Base-by-base conservation (phyloP, 2,797 vertebrate species). In the Chaenodraco wilsoni region DNA sequence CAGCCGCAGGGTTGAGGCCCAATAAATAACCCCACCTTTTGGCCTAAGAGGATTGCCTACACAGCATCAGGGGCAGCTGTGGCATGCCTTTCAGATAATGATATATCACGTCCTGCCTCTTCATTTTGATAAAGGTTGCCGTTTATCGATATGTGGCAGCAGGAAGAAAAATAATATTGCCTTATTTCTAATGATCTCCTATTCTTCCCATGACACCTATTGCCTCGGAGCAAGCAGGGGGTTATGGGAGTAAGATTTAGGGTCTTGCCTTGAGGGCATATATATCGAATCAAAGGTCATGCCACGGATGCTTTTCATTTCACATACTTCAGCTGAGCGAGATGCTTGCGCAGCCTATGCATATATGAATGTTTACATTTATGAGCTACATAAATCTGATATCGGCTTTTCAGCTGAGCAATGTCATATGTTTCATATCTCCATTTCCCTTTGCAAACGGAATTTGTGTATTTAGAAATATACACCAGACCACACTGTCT, bases 31-130 rank as follows among this genome's bases (percentile, higher is more conserved):
- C n/a, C 65, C 78, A 86, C 91, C 84, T 91, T 90, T 83, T 84
- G 84, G 83, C 86, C 86, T 92, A 86, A 91, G 90, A 93, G 90
- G 87, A 91, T 92, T 92, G 90, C 88, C 82, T 83, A 80, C 80
- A 83, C 88, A 89, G 86, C 87, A 91, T 84, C 83, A 13, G 82
- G 78, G 77, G 80, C 78, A 74, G 82, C 82, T 66, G 69, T 19
- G 27, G 68, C 64, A 37, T 62, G 78, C 84, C 85, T 89, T 91
- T 91, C 84, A 89, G 79, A 79, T 79, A 69, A 86, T 94, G 91
- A 94, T 92, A 92, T 90, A 92, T 92, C 72, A 74, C 83, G 15
- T 80, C 56, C 81, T 69, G 62, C 75, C 72, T 85, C 85, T 85
- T 90, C 87, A 87, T 89, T 92, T 90, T 92, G 83, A 93, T 93